Base-by-base conservation (phyloP, 2,888 invertebrate species). In the Agrotis puta region DNA sequence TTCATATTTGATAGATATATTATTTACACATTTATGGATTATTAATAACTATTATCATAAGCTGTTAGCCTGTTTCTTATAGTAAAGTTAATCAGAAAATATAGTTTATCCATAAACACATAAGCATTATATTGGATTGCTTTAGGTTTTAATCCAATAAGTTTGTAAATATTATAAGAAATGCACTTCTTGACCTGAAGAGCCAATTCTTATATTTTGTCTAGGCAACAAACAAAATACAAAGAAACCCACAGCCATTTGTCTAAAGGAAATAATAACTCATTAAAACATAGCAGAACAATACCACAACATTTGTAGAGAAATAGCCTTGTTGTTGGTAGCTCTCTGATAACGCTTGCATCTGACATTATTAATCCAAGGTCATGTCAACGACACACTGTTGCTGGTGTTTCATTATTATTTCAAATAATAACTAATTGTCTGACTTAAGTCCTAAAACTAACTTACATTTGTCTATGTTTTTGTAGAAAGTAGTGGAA, bases 291-390 rank as follows among this genome's bases (percentile, higher is more conserved):
- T 71, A 64, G 24, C 18, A 20, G 43, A 78, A 82, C 69, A 77
- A 71, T 70, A 62, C 22, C 11, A 11, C 39, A 39, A 11, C 33
- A 33, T 39, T 69, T n/a, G 20, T 71, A 2, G 11, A 63, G 53
- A 76, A 80, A 83, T 85, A 86, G 81, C 83, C 84, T 82, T 81
- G 83, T 76, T 82, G 64, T 54, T 69, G 70, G 59, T 58, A 66
- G 71, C 70, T 61, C 24, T 48, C 64, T 85, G 88, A 88, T 89
- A 89, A 87, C 65, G 62, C 83, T 83, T 80, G 80, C 76, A 67
- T 64, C 69, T 81, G 81, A 83, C 79, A 82, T 83, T 74, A 71
- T 84, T 85, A 85, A 84, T 83, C 74, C 87, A 88, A 88, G 89
- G 88, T 83, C 82, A 70, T 43, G 16, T 67, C 57, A 68, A 39